These are phyloP conservation scores for Bambusicola thoracicus DNA, from an alignment of 2,113 vertebrate species.

Conservation along the genomic window DNA sequence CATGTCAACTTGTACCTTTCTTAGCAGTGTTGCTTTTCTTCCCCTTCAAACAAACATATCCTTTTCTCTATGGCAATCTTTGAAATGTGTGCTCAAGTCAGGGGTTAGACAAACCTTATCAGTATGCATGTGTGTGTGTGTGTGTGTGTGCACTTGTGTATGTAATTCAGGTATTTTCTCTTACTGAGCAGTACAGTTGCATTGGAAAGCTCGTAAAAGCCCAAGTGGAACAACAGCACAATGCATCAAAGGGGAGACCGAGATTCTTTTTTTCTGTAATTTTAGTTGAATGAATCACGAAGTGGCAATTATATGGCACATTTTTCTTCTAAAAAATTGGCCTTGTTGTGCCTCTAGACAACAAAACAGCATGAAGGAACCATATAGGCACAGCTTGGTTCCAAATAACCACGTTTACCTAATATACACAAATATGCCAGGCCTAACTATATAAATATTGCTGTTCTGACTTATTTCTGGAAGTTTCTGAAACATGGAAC, in stretches of 20 bases:
- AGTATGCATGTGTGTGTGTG: constrained; percentile 4
- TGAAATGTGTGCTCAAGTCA: constrained; percentile 50
- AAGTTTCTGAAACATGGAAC: constrained; percentile 51
- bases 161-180: constrained; percentile 68
- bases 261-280: constrained; percentile 52
- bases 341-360: constrained; percentile 68
- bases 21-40: constrained; percentile 48
- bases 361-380: constrained; percentile 70
- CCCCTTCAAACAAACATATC: constrained; percentile 36
- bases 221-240: constrained; percentile 41
- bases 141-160: neutral
- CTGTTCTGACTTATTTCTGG: constrained; percentile 65
- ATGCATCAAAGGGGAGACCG: neutral
- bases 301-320: constrained; percentile 72
- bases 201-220: constrained; percentile 19
- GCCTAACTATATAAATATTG: constrained; percentile 62
- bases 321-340: constrained; percentile 70
- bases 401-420: constrained; percentile 72
- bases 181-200: constrained; percentile 21
- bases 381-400: constrained; percentile 67
- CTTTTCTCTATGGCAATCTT: constrained; percentile 54
- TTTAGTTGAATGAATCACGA: constrained; percentile 65
- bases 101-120: constrained; percentile 62
- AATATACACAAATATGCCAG: constrained; percentile 72
- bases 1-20: neutral